Evolutionary conservation across 2,113 vertebrate species (phyloP), one percentile per base, ranked within the genome.

Genomic region (Corydoras sp.): DNA sequence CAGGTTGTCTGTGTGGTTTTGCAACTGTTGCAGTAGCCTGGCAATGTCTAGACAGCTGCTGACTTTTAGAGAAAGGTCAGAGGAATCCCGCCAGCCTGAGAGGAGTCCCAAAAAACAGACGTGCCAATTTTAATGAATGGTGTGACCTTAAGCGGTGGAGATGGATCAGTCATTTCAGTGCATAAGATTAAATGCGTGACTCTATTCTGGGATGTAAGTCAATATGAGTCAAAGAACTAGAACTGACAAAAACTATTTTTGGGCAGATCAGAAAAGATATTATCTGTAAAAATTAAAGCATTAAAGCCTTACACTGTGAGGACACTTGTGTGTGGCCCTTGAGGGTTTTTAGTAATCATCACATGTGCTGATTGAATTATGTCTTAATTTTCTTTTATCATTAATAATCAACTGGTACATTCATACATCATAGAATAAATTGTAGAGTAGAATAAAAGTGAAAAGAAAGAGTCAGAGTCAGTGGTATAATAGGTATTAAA

Each of bases 101-200:
- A 78, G 72, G 74, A 80, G 58, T 55, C 62, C 76, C 74, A 77
- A 83, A 80, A 74, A 76, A 75, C 32, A 77, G 76, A 81, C 74
- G 80, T 86, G 84, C 85, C 83, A 81, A 72, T 81, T 87, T 87
- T 88, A 89, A 88, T 88, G 84, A 89, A 88, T 80, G 82, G 69
- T 56, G 71, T 89, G 89, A 90, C 88, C 88, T 91, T 90, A 84
- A 88, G 83, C 81, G 83, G 80, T 79, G 79, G 81, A 77, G 79
- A 82, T 69, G 68, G 77, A 86, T 88, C 85, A 79, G 75, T 85
- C 78, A 75, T 79, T 69, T 62, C 53, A 51, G 10, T 77, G 76
- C 76, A 79, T 85, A 76, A 80, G 82, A 78, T 81, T 78, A 75
- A 80, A 81, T 85, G 58, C 58, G 58, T 56, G 35, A 29, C 59